Evolutionary conservation across 2,113 vertebrate species (phyloP).

Genomic region (Nesogale talazaci): DNA sequence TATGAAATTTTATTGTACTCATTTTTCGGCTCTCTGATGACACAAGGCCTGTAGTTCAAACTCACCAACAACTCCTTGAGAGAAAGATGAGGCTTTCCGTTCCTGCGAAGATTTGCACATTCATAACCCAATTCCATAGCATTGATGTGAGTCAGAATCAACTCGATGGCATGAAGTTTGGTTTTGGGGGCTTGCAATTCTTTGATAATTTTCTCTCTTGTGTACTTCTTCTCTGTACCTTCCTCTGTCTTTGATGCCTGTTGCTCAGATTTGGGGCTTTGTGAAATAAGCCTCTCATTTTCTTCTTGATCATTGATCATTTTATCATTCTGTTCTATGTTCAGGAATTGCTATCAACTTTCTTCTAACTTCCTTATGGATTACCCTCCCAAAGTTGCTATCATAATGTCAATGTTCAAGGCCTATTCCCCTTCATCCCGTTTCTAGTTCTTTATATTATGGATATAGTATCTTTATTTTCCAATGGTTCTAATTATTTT

Average conservation of each 20-base stretch:
- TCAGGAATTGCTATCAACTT: neutral
- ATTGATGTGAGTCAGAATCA: too few relatives aligned
- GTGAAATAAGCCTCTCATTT: neutral
- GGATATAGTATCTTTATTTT: neutral
- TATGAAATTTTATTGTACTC: neutral
- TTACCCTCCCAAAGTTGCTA: neutral
- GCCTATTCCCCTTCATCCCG: neutral
- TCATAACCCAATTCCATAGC: too few relatives aligned
- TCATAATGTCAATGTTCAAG: neutral
- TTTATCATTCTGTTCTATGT: neutral
- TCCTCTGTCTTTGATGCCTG: neutral
- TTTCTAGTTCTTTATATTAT: neutral
- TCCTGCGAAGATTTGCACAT: too few relatives aligned
- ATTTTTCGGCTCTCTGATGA: too few relatives aligned
- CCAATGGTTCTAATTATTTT: neutral
- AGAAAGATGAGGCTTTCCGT: too few relatives aligned
- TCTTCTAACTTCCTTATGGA: neutral
- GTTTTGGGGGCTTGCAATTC: neutral
- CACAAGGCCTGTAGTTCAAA: too few relatives aligned
- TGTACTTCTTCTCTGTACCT: neutral
- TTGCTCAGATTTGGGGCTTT: conserved; percentile 9
- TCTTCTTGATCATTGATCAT: conserved; percentile 1
- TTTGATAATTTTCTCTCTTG: neutral
- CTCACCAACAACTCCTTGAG: too few relatives aligned
- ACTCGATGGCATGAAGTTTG: too few relatives aligned